phyloP scores from a whole-genome alignment of 2,797 vertebrate genomes.

The Prunella strophiata region DNA sequence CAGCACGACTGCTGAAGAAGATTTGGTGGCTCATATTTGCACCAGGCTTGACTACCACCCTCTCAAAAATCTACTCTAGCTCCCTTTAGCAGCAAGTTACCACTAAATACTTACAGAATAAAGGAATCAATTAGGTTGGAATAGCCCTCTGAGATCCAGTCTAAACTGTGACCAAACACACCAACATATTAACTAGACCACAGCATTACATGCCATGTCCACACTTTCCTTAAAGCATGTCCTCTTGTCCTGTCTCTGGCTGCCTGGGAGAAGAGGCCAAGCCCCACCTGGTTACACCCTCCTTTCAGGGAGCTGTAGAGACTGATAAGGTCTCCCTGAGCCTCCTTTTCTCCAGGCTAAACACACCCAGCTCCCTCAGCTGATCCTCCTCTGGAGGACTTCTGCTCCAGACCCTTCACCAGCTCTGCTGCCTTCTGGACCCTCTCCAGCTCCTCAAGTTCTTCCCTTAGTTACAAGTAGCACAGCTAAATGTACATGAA shows the following conservation, averaged over 20 bases:
- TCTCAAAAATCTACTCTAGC: neutral
- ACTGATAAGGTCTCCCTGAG: fast-evolving
- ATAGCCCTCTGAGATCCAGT: neutral
- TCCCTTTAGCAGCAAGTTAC: neutral
- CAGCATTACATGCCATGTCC: neutral
- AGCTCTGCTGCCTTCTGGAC: neutral
- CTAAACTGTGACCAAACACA: neutral
- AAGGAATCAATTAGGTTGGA: neutral
- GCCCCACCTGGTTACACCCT: neutral
- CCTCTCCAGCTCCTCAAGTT: fast-evolving
- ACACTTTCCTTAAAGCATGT: neutral
- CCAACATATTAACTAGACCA: neutral
- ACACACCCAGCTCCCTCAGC: neutral
- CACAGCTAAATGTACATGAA: neutral
- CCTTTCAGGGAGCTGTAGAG: no score
- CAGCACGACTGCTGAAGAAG: neutral
- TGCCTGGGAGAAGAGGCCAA: neutral
- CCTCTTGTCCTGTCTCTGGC: neutral
- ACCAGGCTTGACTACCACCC: neutral
- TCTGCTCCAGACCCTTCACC: neutral
- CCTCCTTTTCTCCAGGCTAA: neutral
- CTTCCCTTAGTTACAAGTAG: neutral
- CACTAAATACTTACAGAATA: neutral
- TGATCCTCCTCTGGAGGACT: neutral
- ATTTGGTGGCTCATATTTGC: neutral